Conservation (phyloP, 2,113 vertebrate species). For the Podarcis raffonei region DNA sequence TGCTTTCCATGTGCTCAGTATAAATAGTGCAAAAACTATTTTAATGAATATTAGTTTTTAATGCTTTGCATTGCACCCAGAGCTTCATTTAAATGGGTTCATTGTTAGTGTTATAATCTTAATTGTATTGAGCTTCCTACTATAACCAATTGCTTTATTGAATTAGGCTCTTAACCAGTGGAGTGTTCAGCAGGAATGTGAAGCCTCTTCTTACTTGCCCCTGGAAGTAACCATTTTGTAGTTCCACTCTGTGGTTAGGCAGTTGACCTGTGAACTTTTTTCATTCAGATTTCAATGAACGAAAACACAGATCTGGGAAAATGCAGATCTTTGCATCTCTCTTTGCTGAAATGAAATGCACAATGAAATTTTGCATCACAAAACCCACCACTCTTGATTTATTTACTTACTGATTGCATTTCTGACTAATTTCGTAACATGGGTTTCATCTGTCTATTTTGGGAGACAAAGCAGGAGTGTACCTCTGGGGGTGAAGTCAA, state of each 20-base stretch:
- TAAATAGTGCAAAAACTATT: slow-evolving; percentile 41
- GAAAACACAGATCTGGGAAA: slow-evolving; percentile 2
- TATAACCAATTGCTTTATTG: slow-evolving; percentile 61
- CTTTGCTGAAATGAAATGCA: not conserved
- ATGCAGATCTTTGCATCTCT: not conserved
- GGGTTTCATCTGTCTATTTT: no score
- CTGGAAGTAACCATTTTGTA: slow-evolving; percentile 51
- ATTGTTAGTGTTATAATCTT: slow-evolving; percentile 63
- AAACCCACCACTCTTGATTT: no score
- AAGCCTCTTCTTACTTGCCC: slow-evolving; percentile 61
- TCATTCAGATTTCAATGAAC: slow-evolving; percentile 23
- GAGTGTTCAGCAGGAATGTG: slow-evolving; percentile 40
- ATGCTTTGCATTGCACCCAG: slow-evolving; percentile 63
- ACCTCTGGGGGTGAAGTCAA: no score
- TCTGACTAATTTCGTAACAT: no score
- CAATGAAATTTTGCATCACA: not conserved
- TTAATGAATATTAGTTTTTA: slow-evolving; percentile 64
- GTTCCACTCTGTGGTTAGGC: not conserved
- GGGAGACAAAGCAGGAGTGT: no score
- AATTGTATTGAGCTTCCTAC: slow-evolving; percentile 61
- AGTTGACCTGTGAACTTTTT: slow-evolving; percentile 36
- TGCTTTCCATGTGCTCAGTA: slow-evolving; percentile 37
- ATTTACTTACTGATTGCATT: no score
- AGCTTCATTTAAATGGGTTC: slow-evolving; percentile 63
- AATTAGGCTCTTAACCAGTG: slow-evolving; percentile 63